Base-by-base conservation (phyloP, 2,113 vertebrate genomes). In the Corydoras maculifer region DNA sequence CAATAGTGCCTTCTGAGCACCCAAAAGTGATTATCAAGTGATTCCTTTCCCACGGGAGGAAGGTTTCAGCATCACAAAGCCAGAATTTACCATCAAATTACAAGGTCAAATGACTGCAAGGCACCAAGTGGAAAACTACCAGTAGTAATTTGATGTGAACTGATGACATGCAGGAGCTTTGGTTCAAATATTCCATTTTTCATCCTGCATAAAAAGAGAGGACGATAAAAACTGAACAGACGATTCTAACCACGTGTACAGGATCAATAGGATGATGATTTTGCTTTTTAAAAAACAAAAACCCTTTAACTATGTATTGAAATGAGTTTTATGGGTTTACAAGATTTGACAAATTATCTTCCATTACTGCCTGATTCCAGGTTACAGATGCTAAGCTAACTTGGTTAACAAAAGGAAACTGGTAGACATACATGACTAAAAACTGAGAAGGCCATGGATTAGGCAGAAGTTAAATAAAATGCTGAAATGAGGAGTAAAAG, bases 21-120 rank as follows among this genome's bases (percentile, higher is more conserved):
- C 60, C 62, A 69, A 62, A 62, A 75, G 70, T 77, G 74, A 78
- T 78, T 76, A 78, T 76, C 67, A 58, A 74, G 68, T 73, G 66
- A 77, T 75, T 77, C 61, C 65, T 76, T 80, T 78, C 72, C 75
- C 75, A 10, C 0, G 54, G 66, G 76, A 69, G 57, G 63, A 68
- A 62, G 51, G 63, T 73, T 75, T 69, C 57, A 69, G 49, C 63
- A 62, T 75, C 59, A 18, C 53, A 64, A 65, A 75, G 60, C 74
- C 43, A 32, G 43, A 54, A 66, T 75, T 69, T 66, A 72, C 65
- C 60, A 65, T 74, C 70, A 64, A 75, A 72, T 75, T 62, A 62
- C 74, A 74, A 75, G 77, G 75, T 73, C 71, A 77, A 77, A 75
- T 62, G 64, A 60, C 77, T 68, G 57, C 32, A 30, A 73, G 73